Evolutionary conservation across 2,888 invertebrate genomes (phyloP), one percentile per base, ranked within the genome.

Genomic region (Leptopilina myrica): DNA sequence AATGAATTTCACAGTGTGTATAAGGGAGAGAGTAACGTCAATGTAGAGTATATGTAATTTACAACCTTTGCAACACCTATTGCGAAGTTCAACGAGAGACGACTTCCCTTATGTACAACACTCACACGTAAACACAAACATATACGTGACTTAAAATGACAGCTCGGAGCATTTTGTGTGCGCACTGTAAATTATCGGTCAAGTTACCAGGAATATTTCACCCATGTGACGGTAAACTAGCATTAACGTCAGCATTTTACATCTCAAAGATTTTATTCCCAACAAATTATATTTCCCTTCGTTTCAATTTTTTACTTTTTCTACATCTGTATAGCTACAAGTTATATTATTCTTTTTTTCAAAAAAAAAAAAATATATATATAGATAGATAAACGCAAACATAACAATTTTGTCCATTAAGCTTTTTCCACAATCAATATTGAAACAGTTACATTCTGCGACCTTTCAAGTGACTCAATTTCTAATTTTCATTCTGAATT

Each of bases 191-290:
- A 86, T 86, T 86, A 87, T 87, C 81, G 85, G 78, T 80, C 86
- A 82, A 83, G 81, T 86, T 84, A 86, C 85, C 81, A 81, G 81
- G 86, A 84, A 86, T 86, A 86, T 87, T 86, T 87, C 86, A 86
- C 79, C 12, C 66, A 81, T 82, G 86, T 86, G 86, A 86, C 87
- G 84, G 86, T 86, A 87, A 86, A 85, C 86, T 84, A 84, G 87
- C 87, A 86, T 87, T 86, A 86, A 86, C 82, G 86, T 85, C 85
- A 84, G 86, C 80, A 82, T 83, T 78, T 49, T 49, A 84, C 85
- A 49, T 69, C 69, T 69, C 26, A 20, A 7, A 69, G 20, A 69
- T 69, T 53, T 69, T 15, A 69, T 20, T 53, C 14, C 40, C 49
- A 49, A 65, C 65, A 26, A 69, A 53, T 69, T 53, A 69, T 69